Percentiles rank a stretch among this genome's conserved stretches.
phyloP scores from a whole-genome alignment of 2,888 invertebrate genomes.

The Amiota communis region DNA sequence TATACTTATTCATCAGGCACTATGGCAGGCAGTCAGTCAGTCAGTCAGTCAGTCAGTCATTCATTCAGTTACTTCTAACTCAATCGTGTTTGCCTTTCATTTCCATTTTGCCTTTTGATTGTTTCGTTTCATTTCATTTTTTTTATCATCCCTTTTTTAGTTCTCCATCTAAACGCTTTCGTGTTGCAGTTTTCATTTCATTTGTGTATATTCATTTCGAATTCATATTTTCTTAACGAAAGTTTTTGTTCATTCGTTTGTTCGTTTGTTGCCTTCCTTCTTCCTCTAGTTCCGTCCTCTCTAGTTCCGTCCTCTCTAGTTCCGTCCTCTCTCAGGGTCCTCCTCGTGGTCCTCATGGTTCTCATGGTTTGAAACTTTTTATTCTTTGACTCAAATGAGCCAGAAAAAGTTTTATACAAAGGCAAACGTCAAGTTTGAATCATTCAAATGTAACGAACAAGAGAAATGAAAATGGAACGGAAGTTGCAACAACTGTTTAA shows the following conservation, averaged over 20 bases:
- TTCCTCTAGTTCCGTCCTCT: conserved; percentile 17
- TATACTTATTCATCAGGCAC: conserved; percentile 62
- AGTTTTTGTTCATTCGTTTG: conserved; percentile 55
- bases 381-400: conserved; percentile 63
- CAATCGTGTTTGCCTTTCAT: conserved; percentile 66
- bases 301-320: conserved; percentile 10
- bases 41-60: conserved; percentile 61
- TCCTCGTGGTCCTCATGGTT: background rate
- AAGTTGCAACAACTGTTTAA: conserved; percentile 66
- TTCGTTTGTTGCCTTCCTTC: conserved; percentile 41
- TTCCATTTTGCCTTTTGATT: conserved; percentile 49
- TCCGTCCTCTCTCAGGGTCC: conserved; percentile 14
- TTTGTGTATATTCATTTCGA: conserved; percentile 66
- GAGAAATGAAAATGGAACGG: conserved; percentile 64
- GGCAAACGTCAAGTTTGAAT: conserved; percentile 66
- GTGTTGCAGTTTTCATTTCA: conserved; percentile 62
- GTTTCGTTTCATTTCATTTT: conserved; percentile 33
- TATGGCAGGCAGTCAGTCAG: no score
- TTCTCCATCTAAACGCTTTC: conserved; percentile 27
- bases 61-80: conserved; percentile 55
- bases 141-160: conserved; percentile 47
- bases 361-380: conserved; percentile 58
- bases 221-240: conserved; percentile 67
- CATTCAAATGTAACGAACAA: conserved; percentile 63
- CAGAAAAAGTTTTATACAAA: conserved; percentile 65